Evolutionary conservation across 92 coral and sea anemone species (phyloP).

Genomic region (Desmophyllum pertusum): DNA sequence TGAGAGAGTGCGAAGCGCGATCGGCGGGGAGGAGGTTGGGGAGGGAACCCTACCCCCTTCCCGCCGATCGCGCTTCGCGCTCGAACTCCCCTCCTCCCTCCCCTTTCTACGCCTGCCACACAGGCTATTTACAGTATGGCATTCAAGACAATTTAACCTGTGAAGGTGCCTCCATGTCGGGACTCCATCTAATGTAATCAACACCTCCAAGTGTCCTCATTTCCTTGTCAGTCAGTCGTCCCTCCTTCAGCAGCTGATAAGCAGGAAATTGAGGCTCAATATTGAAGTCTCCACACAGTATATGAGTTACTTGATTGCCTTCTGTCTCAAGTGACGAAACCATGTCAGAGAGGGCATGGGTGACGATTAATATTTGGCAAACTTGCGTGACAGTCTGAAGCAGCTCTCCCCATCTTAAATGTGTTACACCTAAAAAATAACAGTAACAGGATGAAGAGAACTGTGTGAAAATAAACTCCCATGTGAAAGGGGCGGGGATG

Average conservation of each 20-base stretch:
- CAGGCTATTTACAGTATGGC: not conserved
- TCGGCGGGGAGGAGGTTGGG: too few relatives aligned
- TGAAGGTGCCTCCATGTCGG: not conserved
- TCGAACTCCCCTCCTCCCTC: too few relatives aligned
- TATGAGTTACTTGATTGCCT: constrained; percentile 30
- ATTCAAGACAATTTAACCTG: constrained; percentile 6
- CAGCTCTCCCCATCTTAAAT: constrained; percentile 31
- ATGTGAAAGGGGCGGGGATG: too few relatives aligned
- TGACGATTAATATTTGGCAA: constrained; percentile 52
- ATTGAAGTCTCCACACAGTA: constrained; percentile 87
- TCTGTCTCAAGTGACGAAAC: constrained; percentile 30
- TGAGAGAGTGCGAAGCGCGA: too few relatives aligned
- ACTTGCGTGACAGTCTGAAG: constrained; percentile 56
- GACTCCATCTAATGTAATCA: constrained; percentile 24
- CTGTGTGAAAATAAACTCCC: too few relatives aligned
- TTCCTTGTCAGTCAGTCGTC: constrained; percentile 15
- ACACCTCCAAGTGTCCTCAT: not conserved
- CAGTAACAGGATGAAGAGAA: not conserved
- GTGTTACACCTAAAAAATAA: constrained; percentile 50
- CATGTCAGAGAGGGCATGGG: constrained; percentile 56
- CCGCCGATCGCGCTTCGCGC: too few relatives aligned
- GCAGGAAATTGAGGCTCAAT: constrained; percentile 75
- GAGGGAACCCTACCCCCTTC: too few relatives aligned
- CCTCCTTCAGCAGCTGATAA: constrained; percentile 67
- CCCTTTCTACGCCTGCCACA: too few relatives aligned